A percentile compares a stretch with the other conserved stretches of the same genome.
Evolutionary conservation across 2,113 vertebrate genomes (phyloP).

Genomic region (Stegostoma tigrinum): DNA sequence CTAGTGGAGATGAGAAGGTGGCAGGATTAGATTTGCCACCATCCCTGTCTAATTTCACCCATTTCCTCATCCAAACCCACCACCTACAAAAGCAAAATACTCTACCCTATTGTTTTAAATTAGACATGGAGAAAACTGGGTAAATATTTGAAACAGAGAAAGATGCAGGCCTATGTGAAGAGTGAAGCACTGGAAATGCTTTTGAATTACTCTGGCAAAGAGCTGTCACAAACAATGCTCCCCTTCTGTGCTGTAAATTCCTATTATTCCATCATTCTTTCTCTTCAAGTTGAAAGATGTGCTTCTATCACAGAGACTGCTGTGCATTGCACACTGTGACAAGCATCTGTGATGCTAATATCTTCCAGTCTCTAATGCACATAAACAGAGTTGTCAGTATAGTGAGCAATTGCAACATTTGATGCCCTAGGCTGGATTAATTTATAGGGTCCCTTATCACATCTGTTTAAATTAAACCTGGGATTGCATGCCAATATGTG

Average conservation of each 20-base stretch:
- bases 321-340: not conserved
- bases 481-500: not conserved
- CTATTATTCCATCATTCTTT: not conserved
- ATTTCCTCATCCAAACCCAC: no score
- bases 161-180: not conserved
- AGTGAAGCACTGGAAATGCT: not conserved
- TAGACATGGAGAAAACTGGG: not conserved
- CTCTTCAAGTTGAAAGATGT: not conserved
- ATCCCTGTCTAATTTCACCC: no score
- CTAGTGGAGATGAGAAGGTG: no score
- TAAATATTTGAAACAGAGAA: not conserved
- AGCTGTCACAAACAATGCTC: not conserved
- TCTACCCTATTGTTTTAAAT: not conserved
- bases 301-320: not conserved
- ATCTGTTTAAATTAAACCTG: slow-evolving; percentile 16
- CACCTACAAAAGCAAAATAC: no score
- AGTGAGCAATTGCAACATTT: not conserved
- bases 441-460: not conserved
- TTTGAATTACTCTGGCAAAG: not conserved
- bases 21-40: no score
- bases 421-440: not conserved
- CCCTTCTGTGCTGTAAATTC: not conserved
- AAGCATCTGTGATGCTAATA: slow-evolving; percentile 4
- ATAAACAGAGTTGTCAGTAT: not conserved
- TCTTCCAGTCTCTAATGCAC: not conserved